Percentiles rank a stretch among this genome's conserved stretches.
Evolutionary conservation across 2,888 invertebrate species (phyloP).

Genomic region (Heterodera filipjevi): DNA sequence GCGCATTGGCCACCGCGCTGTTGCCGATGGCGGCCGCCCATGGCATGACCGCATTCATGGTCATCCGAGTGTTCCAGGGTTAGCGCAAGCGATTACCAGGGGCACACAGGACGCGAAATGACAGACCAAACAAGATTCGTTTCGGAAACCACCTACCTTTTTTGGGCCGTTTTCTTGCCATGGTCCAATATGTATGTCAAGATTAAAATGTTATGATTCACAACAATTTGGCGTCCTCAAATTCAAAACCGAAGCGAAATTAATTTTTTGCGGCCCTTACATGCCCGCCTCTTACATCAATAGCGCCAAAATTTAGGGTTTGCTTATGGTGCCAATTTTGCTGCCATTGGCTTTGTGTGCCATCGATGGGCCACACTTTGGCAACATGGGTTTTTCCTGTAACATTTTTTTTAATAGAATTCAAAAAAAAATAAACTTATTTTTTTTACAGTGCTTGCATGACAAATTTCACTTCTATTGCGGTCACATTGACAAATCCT

Average conservation of each 20-base stretch:
- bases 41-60: slow-evolving; percentile 41
- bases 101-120: too few relatives aligned
- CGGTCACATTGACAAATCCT: slow-evolving; percentile 61
- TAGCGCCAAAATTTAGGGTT: slow-evolving; percentile 43
- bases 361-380: slow-evolving; percentile 58
- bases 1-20: slow-evolving; percentile 51
- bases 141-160: neutral
- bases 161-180: too few relatives aligned
- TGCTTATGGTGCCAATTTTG: slow-evolving; percentile 61
- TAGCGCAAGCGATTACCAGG: neutral
- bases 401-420: too few relatives aligned
- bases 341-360: slow-evolving; percentile 57
- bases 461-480: slow-evolving; percentile 59
- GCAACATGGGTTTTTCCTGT: slow-evolving; percentile 59
- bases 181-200: too few relatives aligned
- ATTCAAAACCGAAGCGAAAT: too few relatives aligned
- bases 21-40: slow-evolving; percentile 42
- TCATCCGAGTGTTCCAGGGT: slow-evolving; percentile 55
- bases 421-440: neutral
- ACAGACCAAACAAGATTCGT: too few relatives aligned
- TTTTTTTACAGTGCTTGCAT: slow-evolving; percentile 41
- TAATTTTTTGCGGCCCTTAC: too few relatives aligned
- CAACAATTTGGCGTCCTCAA: too few relatives aligned
- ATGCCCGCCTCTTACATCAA: too few relatives aligned
- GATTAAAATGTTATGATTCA: too few relatives aligned